Conservation (phyloP, 2,888 invertebrate species). For the Dicranocentrus wangi region DNA sequence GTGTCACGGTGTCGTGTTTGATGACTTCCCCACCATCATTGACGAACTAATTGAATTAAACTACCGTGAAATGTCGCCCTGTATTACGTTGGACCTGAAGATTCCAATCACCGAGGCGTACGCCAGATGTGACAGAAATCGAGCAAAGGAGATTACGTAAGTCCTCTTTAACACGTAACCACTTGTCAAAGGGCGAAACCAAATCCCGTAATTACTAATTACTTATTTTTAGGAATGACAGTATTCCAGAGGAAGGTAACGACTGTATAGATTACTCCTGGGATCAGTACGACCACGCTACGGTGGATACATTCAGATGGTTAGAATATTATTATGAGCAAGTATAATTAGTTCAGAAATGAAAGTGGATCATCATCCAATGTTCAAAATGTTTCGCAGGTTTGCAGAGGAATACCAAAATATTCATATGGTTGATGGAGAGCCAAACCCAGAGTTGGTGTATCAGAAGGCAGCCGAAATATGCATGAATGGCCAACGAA, state of each 20-base stretch:
- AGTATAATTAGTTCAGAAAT: background rate
- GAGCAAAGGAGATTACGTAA: conserved; percentile 44
- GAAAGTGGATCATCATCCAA: background rate
- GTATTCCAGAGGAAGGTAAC: conserved; percentile 37
- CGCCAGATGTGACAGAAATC: conserved; percentile 39
- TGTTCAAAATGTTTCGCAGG: background rate
- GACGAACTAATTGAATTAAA: conserved; percentile 66
- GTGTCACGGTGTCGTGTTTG: conserved; percentile 69
- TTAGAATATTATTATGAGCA: too few relatives aligned
- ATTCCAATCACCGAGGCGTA: conserved; percentile 56
- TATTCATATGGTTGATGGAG: conserved; percentile 54
- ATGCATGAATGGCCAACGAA: conserved; percentile 28
- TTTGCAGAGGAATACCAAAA: conserved; percentile 63
- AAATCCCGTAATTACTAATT: background rate
- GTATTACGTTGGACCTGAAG: conserved; percentile 61
- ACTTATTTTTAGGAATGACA: conserved; percentile 8
- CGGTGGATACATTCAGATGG: conserved; percentile 46
- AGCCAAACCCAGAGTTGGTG: conserved; percentile 57
- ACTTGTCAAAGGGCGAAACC: background rate
- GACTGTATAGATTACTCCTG: conserved; percentile 38
- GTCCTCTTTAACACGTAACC: background rate
- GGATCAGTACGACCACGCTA: conserved; percentile 28
- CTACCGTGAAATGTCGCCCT: conserved; percentile 68
- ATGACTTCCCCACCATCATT: conserved; percentile 66
- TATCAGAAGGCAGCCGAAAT: conserved; percentile 39